Percentiles rank a stretch among this genome's conserved stretches.
Conservation (phyloP, 2,113 vertebrate species). For the Catagonus wagneri region DNA sequence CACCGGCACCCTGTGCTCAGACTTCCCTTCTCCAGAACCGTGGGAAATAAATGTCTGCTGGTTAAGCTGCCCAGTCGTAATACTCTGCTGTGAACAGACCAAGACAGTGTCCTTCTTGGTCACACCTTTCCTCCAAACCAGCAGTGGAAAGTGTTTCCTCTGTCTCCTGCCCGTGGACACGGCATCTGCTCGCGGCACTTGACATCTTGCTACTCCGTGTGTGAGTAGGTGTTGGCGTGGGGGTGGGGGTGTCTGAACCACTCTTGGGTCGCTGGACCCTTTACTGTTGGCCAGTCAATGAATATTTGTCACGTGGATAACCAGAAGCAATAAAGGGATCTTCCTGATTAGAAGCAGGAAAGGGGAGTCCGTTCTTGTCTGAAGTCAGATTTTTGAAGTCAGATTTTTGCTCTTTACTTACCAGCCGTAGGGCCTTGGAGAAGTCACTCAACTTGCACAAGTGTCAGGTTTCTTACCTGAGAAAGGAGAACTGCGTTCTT, state of each 20-base stretch:
- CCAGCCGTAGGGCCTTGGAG: neutral
- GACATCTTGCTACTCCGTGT: neutral
- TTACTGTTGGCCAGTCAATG: neutral
- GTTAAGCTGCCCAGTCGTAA: rapidly evolving
- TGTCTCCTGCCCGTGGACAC: rapidly evolving
- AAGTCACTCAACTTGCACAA: neutral
- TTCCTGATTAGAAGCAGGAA: neutral
- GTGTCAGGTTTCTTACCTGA: neutral
- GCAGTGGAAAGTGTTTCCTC: rapidly evolving
- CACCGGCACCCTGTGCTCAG: neutral
- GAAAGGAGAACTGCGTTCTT: neutral
- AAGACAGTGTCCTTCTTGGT: neutral
- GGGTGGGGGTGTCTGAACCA: neutral
- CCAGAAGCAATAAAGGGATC: neutral
- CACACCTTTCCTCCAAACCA: neutral
- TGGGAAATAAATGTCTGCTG: neutral
- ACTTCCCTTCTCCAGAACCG: neutral
- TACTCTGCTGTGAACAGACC: neutral
- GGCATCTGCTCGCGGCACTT: neutral
- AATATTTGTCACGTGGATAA: neutral
- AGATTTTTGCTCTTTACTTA: neutral
- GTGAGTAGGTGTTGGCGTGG: neutral
- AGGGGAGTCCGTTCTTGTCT: neutral
- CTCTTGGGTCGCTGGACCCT: neutral
- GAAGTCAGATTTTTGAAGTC: neutral